A percentile compares a stretch with the other conserved stretches of the same genome.
Evolutionary conservation across 2,113 vertebrate species (phyloP).

Genomic region (Xyliphius kryptos): DNA sequence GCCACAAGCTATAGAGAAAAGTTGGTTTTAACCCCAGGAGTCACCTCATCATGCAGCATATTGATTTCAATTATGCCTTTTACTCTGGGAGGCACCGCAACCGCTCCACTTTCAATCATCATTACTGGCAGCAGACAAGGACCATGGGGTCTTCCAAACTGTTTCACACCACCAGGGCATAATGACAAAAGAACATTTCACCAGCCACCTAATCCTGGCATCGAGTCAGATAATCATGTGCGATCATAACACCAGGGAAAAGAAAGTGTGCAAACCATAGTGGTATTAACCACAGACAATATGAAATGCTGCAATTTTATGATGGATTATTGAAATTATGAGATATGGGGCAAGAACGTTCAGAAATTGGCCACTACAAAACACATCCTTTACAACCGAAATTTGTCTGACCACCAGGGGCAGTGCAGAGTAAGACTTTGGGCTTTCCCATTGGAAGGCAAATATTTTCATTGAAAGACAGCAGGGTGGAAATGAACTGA

Average conservation of each 20-base stretch:
- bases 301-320: too few relatives aligned
- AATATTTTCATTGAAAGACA: too few relatives aligned
- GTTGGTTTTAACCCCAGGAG: constrained; percentile 43
- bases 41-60: constrained; percentile 45
- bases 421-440: too few relatives aligned
- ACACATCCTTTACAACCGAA: too few relatives aligned
- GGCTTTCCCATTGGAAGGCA: too few relatives aligned
- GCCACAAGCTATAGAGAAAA: constrained; percentile 1
- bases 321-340: background rate
- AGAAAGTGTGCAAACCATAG: too few relatives aligned
- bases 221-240: background rate
- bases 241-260: background rate
- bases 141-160: constrained; percentile 14
- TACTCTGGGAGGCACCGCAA: constrained; percentile 34
- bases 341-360: background rate
- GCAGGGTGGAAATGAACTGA: too few relatives aligned
- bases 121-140: constrained; percentile 25
- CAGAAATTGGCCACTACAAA: too few relatives aligned
- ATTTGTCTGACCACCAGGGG: too few relatives aligned
- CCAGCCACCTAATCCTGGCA: background rate
- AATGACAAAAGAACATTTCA: background rate
- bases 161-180: constrained; percentile 6
- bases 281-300: too few relatives aligned
- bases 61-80: constrained; percentile 48
- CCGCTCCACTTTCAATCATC: constrained; percentile 45